Evolutionary conservation across 2,113 vertebrate genomes (phyloP).

Genomic region (Engraulis encrasicolus): DNA sequence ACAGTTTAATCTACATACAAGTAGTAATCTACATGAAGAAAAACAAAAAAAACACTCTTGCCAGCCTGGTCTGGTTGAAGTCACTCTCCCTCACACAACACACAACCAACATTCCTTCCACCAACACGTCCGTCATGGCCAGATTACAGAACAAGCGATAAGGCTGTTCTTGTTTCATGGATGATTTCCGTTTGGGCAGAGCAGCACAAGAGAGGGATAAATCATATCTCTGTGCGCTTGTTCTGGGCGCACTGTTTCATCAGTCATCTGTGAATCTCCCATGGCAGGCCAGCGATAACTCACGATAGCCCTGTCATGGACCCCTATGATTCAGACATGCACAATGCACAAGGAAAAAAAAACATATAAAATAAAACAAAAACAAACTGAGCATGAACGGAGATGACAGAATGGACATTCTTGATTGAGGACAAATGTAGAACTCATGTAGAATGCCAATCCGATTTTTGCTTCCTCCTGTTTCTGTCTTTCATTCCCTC

Average conservation of each 20-base stretch:
- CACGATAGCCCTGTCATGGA: constrained; percentile 62
- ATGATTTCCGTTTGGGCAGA: constrained; percentile 56
- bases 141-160: constrained; percentile 53
- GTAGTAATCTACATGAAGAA: no score
- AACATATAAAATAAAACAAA: constrained; percentile 63
- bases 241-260: constrained; percentile 65
- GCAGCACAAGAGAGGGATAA: constrained; percentile 54
- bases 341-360: constrained; percentile 56
- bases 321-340: constrained; percentile 68
- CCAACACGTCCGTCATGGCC: constrained; percentile 51
- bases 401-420: constrained; percentile 71
- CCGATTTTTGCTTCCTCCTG: not conserved
- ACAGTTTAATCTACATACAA: constrained; percentile 21
- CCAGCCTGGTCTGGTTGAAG: not conserved
- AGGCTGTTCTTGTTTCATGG: constrained; percentile 57
- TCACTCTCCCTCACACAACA: constrained; percentile 18
- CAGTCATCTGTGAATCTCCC: constrained; percentile 72
- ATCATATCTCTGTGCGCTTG: constrained; percentile 54
- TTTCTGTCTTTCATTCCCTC: not conserved
- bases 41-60: constrained; percentile 12
- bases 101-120: constrained; percentile 32
- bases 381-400: constrained; percentile 70
- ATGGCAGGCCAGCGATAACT: constrained; percentile 67
- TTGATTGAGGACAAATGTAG: constrained; percentile 54
- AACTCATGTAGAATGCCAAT: constrained; percentile 8